phyloP scores from a whole-genome alignment of 2,888 invertebrate species.

The Apamea sordens region DNA sequence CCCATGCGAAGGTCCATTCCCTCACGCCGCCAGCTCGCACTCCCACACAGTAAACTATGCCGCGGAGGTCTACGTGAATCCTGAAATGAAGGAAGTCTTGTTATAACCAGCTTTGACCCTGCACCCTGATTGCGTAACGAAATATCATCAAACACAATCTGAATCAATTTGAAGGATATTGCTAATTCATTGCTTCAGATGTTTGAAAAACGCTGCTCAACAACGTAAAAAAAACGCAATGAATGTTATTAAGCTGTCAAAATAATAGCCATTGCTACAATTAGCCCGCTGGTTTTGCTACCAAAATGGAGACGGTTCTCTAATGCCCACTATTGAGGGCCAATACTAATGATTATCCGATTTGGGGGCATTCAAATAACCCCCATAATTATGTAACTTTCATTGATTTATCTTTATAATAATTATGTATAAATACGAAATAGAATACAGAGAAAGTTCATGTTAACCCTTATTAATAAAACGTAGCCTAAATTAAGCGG shows the following conservation, averaged over 20 bases:
- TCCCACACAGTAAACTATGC: conserved; percentile 96
- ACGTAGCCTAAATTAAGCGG: background rate
- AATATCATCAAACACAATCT: too few relatives aligned
- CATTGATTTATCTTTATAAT: background rate
- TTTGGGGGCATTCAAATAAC: background rate
- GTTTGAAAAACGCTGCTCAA: too few relatives aligned
- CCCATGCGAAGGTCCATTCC: conserved; percentile 97
- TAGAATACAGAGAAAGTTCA: background rate
- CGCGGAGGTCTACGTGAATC: conserved; percentile 95
- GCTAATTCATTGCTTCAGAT: too few relatives aligned
- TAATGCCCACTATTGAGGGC: background rate
- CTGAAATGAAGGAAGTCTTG: conserved; percentile 80
- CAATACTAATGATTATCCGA: background rate
- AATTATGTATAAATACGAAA: background rate
- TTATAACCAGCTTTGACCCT: background rate
- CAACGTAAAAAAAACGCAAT: too few relatives aligned
- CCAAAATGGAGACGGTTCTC: background rate
- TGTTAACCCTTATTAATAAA: background rate
- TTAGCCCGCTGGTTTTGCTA: background rate
- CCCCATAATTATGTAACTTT: background rate
- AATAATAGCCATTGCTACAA: too few relatives aligned
- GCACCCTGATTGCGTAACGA: background rate
- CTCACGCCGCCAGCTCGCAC: conserved; percentile 94
- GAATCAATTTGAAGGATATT: too few relatives aligned
- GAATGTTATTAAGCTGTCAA: too few relatives aligned